Base-by-base conservation (phyloP, 2,888 invertebrate species). In the Ochropleura leucogaster region DNA sequence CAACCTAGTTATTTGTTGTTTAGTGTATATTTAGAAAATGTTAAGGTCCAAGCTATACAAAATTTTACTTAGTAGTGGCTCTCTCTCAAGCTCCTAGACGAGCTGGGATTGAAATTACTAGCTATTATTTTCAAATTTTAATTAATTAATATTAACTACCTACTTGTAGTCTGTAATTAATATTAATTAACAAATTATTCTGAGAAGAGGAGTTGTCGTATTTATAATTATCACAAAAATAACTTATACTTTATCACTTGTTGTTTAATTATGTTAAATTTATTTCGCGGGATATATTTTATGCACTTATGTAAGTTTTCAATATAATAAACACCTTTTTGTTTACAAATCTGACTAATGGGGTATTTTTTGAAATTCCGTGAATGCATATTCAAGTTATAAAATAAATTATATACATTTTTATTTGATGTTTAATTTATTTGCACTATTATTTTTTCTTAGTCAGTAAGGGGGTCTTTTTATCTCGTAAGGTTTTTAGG, bases 201-300 rank as follows among this genome's bases (percentile, higher is more conserved):
- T 40, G 42, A 14, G 62, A 78, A 30, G 72, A 72, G 66, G 47
- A 57, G 74, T 72, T 77, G 65, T 74, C 69, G 60, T 81, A 71
- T 77, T 76, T 77, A 59, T 72, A 66, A 62, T 57, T 79, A 84
- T 79, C 79, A 83, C 79, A 83, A 77, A 70, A 77, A 44, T 75
- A 73, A 76, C 62, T 44, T 75, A 64, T 53, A 73, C 55, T 80
- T 72, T 79, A 79, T 72, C 55, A 72, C 68, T 68, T 74, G 79
- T 82, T 85, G 68, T 82, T 63, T 62, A 7, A 44, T 44, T 68
- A 42, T 74, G 63, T 82, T 83, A 18, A 63, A 46, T 84, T 77
- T 60, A 68, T 74, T 79, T 82, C 73, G 73, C 72, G 72, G 72
- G 64, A 68, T 77, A 60, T 68, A 80, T 59, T 59, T 79, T 80